Percentiles rank a stretch among this genome's conserved stretches.
Conservation (phyloP, 2,888 invertebrate species). For the Ischnura elegans region DNA sequence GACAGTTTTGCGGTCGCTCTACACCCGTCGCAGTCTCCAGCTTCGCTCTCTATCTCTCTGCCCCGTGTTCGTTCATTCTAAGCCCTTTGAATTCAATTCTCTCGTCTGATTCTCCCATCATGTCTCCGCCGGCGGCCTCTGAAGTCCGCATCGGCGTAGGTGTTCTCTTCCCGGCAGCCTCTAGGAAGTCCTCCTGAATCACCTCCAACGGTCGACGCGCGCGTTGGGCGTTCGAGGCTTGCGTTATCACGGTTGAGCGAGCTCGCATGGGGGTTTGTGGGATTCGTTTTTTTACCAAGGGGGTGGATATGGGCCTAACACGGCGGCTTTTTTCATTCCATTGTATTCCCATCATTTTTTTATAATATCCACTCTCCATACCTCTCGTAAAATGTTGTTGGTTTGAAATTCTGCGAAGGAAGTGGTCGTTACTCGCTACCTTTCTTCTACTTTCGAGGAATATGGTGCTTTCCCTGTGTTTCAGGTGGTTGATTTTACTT, state of each 20-base stretch:
- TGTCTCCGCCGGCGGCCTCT: not conserved
- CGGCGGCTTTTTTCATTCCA: not conserved
- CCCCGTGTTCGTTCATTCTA: not conserved
- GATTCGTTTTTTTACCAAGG: not conserved
- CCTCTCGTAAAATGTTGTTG: not conserved
- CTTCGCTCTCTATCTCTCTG: not conserved
- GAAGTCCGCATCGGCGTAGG: not conserved
- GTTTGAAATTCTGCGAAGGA: not conserved
- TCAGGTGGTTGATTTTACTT: no score
- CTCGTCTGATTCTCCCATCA: not conserved
- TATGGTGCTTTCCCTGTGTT: no score
- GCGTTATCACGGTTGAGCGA: not conserved
- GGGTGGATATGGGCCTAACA: not conserved
- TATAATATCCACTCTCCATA: not conserved
- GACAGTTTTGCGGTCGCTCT: not conserved
- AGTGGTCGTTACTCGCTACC: no score
- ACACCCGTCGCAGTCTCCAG: not conserved
- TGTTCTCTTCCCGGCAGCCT: not conserved
- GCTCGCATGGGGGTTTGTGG: not conserved
- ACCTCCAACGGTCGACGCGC: not conserved
- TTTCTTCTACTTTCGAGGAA: no score
- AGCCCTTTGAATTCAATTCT: not conserved
- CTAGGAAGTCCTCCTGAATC: not conserved
- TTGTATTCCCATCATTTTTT: not conserved
- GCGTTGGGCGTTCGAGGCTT: conserved; percentile 32